These are phyloP conservation scores for Pseudolaguvia tuberculata DNA, from an alignment of 2,113 vertebrate genomes.

Conservation along the genomic window DNA sequence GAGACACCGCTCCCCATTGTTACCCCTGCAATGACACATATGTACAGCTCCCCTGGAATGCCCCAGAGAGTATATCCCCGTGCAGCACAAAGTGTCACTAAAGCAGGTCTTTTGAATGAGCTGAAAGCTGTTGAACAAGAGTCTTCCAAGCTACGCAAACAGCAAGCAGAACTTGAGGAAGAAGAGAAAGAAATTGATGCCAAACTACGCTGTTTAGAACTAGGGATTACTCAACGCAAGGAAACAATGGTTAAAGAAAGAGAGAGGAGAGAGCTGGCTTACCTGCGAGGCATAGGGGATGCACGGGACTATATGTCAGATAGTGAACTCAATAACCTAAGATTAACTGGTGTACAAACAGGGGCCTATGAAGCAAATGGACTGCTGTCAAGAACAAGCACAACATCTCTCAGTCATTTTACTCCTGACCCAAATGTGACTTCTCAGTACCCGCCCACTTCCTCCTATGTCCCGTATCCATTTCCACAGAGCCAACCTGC, in stretches of 20 bases:
- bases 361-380: conserved; percentile 70
- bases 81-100: conserved; percentile 76
- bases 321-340: conserved; percentile 90
- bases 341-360: conserved; percentile 69
- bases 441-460: conserved; percentile 69
- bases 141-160: conserved; percentile 93
- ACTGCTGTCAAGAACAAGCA: conserved; percentile 71
- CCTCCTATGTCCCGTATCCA: conserved; percentile 78
- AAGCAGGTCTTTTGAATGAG: conserved; percentile 88
- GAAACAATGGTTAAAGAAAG: conserved; percentile 90
- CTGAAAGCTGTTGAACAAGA: conserved; percentile 94
- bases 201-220: conserved; percentile 91
- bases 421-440: conserved; percentile 70
- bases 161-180: conserved; percentile 94
- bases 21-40: conserved; percentile 80
- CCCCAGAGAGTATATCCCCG: conserved; percentile 75
- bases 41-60: conserved; percentile 81
- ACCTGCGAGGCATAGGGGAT: conserved; percentile 82
- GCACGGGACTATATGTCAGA: conserved; percentile 93
- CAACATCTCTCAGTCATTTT: conserved; percentile 77
- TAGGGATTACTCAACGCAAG: conserved; percentile 93
- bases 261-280: conserved; percentile 80
- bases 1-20: conserved; percentile 83
- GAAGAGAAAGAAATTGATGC: conserved; percentile 99
- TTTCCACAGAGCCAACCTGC: conserved; percentile 72